Evolutionary conservation across 2,797 vertebrate species (phyloP).

Genomic region (Amniataba percoides): DNA sequence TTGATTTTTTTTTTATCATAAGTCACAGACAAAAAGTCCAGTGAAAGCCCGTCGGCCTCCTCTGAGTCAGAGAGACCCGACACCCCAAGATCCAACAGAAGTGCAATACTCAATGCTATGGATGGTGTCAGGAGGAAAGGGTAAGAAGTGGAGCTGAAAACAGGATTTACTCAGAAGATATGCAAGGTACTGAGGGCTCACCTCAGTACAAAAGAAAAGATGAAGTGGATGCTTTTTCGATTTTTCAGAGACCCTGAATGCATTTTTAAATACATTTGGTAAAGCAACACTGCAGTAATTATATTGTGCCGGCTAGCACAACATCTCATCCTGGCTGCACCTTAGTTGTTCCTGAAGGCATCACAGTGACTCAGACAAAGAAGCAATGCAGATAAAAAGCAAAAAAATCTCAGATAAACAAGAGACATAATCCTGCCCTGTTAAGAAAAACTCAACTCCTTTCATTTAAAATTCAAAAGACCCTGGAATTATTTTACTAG

Average conservation of each 20-base stretch:
- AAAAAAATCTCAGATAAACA: background rate
- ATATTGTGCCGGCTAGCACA: slow-evolving; percentile 24
- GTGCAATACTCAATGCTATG: slow-evolving; percentile 77
- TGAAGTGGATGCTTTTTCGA: slow-evolving; percentile 34
- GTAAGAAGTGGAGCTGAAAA: slow-evolving; percentile 78
- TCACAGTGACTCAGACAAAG: slow-evolving; percentile 14
- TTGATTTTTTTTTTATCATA: slow-evolving; percentile 46
- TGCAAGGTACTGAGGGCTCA: slow-evolving; percentile 11
- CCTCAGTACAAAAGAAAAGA: slow-evolving; percentile 28
- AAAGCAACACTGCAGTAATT: slow-evolving; percentile 42
- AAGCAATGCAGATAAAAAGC: background rate
- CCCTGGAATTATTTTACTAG: slow-evolving; percentile 6
- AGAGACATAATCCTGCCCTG: background rate
- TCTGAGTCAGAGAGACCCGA: slow-evolving; percentile 71
- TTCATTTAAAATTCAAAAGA: slow-evolving; percentile 1
- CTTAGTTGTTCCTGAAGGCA: slow-evolving; percentile 45
- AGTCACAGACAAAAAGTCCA: slow-evolving; percentile 60
- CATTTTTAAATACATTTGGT: slow-evolving; percentile 52
- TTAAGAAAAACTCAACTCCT: background rate
- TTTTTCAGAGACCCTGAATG: slow-evolving; percentile 42
- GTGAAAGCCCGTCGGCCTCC: slow-evolving; percentile 48
- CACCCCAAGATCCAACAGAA: slow-evolving; percentile 77
- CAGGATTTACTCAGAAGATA: background rate
- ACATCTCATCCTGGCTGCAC: slow-evolving; percentile 15
- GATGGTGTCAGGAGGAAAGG: slow-evolving; percentile 86